Base-by-base conservation (phyloP, 2,797 vertebrate genomes). In the Jordanella pulchra region DNA sequence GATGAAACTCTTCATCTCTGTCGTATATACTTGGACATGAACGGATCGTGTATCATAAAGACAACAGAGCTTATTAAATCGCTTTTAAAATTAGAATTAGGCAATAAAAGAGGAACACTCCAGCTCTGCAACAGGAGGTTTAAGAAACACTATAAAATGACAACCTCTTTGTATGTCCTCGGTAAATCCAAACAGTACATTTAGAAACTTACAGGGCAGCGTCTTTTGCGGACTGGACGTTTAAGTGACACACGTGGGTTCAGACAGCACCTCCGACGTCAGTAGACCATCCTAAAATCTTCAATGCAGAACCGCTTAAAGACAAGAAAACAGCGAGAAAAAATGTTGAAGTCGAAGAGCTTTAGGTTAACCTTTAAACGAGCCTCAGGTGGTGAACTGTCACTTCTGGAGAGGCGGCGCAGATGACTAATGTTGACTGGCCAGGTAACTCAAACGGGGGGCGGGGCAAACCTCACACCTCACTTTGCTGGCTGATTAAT, bases 391-490 rank as follows among this genome's bases (percentile, higher is more conserved):
- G 13, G 35, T 7, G 50, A 23, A 23, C 25, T 23, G 72, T 63
- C 68, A 27, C 12, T 71, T 72, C 21, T 51, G 71, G 71, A 27
- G 67, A 15, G n/a, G 58, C 45, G 65, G 70, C 69, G 67, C 80
- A 84, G 82, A 65, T 75, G 85, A 84, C 79, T 72, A 86, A 90
- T 64, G 86, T 73, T 80, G 87, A 85, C 71, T 84, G 63, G 45
- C 75, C 86, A 89, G 89, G 93, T 93, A 93, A 93, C 83, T 72
- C 75, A 69, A 91, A 23, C 5, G 39, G 80, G 87, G 30, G 93
- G 93, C 60, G 91, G 91, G 83, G 87, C 86, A 78, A 18, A 53
- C 13, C 3, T 4, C 44, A 73, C 64, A 68, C 67, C 32, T 71
- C 2, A 25, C 25, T 6, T 25, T 67, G 45, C 17, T 39, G 61